Percentiles rank a stretch among this genome's conserved stretches.
phyloP scores from a whole-genome alignment of 1,140 invertebrate species.

The Globodera ellingtonae region DNA sequence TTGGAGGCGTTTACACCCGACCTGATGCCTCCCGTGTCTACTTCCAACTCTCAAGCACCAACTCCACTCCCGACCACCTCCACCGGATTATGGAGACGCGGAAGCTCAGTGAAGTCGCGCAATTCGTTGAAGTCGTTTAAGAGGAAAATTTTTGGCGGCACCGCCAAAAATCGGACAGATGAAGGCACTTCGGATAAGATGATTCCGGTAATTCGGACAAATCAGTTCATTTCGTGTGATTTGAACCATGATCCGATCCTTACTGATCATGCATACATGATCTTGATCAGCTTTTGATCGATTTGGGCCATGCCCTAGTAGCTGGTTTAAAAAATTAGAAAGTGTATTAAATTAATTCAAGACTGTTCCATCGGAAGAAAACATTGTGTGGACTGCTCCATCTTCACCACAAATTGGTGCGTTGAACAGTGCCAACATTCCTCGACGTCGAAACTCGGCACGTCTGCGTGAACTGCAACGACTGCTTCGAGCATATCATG shows the following conservation, averaged over 20 bases:
- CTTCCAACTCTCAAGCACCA: neutral
- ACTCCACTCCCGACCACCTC: neutral
- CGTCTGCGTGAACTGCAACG: constrained; percentile 20
- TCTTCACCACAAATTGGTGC: constrained; percentile 9
- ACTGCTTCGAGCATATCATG: constrained; percentile 14
- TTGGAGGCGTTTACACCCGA: neutral
- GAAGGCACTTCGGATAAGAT: neutral
- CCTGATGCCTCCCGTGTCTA: neutral
- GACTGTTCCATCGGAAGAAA: constrained; percentile 1
- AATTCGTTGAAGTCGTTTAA: neutral
- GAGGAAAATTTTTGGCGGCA: neutral
- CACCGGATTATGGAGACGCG: neutral
- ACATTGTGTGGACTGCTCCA: constrained; percentile 17
- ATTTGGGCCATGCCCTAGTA: neutral
- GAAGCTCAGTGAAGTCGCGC: constrained; percentile 7
- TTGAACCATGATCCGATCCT: no score
- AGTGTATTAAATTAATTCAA: neutral
- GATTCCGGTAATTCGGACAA: neutral
- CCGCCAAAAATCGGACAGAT: neutral
- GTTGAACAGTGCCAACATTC: neutral
- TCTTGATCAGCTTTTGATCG: neutral
- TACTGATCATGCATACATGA: no score
- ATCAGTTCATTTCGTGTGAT: no score
- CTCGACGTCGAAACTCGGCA: constrained; percentile 10
- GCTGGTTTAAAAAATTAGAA: neutral